Conservation (phyloP, 2,797 vertebrate species). For the Labroides dimidiatus region DNA sequence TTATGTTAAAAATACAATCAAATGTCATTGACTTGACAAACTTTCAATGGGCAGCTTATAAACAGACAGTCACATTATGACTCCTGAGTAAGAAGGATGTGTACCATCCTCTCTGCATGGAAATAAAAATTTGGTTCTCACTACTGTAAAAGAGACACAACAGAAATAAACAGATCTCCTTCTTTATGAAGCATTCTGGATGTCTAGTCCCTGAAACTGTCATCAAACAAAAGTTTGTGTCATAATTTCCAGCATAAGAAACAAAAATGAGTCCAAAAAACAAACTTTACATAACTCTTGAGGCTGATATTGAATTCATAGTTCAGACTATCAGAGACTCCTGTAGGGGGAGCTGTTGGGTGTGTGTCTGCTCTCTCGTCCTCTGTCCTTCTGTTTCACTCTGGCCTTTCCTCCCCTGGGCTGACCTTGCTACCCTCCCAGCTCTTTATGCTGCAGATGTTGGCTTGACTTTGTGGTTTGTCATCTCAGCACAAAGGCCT, state of each 20-base stretch:
- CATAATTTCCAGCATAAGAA: not conserved
- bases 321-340: not conserved
- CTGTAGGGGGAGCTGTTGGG: conserved; percentile 19
- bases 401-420: conserved; percentile 39
- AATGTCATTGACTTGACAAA: too few relatives aligned
- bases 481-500: conserved; percentile 77
- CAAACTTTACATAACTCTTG: too few relatives aligned
- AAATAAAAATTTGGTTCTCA: too few relatives aligned
- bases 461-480: conserved; percentile 74
- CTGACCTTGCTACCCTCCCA: conserved; percentile 40
- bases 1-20: too few relatives aligned
- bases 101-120: too few relatives aligned
- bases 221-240: not conserved
- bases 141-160: too few relatives aligned
- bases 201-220: too few relatives aligned
- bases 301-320: not conserved
- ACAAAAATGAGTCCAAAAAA: not conserved
- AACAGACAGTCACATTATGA: too few relatives aligned
- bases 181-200: too few relatives aligned
- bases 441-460: conserved; percentile 71
- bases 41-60: too few relatives aligned
- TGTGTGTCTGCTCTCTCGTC: conserved; percentile 25
- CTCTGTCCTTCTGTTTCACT: conserved; percentile 35
- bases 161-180: too few relatives aligned
- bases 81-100: too few relatives aligned